A percentile compares a stretch with the other conserved stretches of the same genome.
Evolutionary conservation across 2,113 vertebrate genomes (phyloP).

Genomic region (Clarias gariepinus): DNA sequence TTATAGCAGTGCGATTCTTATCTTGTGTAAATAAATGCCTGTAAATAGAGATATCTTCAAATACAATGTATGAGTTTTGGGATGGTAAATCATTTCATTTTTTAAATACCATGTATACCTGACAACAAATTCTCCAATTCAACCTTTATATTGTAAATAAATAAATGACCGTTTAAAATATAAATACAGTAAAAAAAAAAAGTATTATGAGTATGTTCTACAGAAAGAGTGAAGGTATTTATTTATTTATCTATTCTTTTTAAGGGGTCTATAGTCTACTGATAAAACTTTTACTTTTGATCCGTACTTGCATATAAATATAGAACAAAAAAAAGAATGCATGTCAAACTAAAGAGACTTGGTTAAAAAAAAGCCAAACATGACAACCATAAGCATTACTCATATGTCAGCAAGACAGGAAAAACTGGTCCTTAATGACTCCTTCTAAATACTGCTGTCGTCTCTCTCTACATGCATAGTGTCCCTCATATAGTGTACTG

Average conservation of each 20-base stretch:
- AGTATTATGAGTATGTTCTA: not conserved
- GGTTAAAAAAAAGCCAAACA: not conserved
- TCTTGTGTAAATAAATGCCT: conserved; percentile 40
- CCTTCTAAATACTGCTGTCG: not conserved
- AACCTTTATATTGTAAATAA: conserved; percentile 19
- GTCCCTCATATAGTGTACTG: not conserved
- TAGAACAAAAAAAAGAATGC: conserved; percentile 10
- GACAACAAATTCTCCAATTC: conserved; percentile 10
- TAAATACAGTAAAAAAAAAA: conserved; percentile 15
- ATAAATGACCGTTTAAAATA: not conserved
- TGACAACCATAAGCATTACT: not conserved
- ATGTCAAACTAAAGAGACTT: not conserved
- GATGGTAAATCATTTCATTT: conserved; percentile 8
- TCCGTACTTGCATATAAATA: not conserved
- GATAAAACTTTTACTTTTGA: conserved; percentile 36
- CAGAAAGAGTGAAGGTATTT: conserved; percentile 21
- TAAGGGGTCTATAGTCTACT: conserved; percentile 24
- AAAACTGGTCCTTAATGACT: conserved; percentile 17
- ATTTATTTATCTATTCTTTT: conserved; percentile 16
- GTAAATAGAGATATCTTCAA: conserved; percentile 37
- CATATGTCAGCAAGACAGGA: conserved; percentile 8
- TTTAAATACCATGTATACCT: not conserved
- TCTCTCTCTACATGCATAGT: not conserved
- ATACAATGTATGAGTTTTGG: conserved; percentile 17
- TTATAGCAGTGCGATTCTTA: conserved; percentile 51